These are phyloP conservation scores for Ectropis grisescens DNA, from an alignment of 1,140 invertebrate genomes.

Conservation along the genomic window DNA sequence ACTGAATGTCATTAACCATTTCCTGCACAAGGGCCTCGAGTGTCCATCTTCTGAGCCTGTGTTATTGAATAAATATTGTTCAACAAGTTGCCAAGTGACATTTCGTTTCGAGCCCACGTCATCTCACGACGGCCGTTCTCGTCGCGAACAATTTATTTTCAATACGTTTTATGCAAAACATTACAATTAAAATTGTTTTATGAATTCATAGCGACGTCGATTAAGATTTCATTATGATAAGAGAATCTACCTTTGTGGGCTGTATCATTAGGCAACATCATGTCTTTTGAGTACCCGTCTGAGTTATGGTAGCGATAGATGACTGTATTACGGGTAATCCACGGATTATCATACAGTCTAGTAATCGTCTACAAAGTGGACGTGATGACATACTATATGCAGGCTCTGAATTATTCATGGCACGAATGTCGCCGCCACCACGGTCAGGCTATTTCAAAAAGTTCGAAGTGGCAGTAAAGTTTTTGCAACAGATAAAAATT, in stretches of 20 bases:
- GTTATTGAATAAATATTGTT: slow-evolving; percentile 63
- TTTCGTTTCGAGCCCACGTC: slow-evolving; percentile 39
- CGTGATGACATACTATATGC: not conserved
- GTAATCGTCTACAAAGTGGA: not conserved
- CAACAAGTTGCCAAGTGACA: slow-evolving; percentile 60
- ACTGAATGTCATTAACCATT: slow-evolving; percentile 58
- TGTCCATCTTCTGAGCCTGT: slow-evolving; percentile 44
- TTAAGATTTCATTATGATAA: slow-evolving; percentile 59
- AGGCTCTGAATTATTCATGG: not conserved
- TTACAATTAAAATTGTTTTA: slow-evolving; percentile 54
- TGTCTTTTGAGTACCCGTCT: slow-evolving; percentile 15
- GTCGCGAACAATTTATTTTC: slow-evolving; percentile 40
- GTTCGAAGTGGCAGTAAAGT: slow-evolving; percentile 24
- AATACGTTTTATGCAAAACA: slow-evolving; percentile 45
- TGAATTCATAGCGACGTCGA: slow-evolving; percentile 40
- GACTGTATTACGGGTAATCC: too few relatives aligned
- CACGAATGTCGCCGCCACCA: not conserved
- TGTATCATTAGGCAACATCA: slow-evolving; percentile 35
- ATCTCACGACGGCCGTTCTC: slow-evolving; percentile 25
- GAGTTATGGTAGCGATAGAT: slow-evolving; percentile 19
- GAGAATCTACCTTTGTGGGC: slow-evolving; percentile 26
- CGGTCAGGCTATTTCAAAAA: slow-evolving; percentile 5
- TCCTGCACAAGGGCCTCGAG: slow-evolving; percentile 51
- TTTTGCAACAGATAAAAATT: slow-evolving; percentile 37
- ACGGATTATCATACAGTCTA: too few relatives aligned